Evolutionary conservation across 2,797 vertebrate genomes (phyloP), one percentile per base, ranked within the genome.

Genomic region (Tadarida brasiliensis): DNA sequence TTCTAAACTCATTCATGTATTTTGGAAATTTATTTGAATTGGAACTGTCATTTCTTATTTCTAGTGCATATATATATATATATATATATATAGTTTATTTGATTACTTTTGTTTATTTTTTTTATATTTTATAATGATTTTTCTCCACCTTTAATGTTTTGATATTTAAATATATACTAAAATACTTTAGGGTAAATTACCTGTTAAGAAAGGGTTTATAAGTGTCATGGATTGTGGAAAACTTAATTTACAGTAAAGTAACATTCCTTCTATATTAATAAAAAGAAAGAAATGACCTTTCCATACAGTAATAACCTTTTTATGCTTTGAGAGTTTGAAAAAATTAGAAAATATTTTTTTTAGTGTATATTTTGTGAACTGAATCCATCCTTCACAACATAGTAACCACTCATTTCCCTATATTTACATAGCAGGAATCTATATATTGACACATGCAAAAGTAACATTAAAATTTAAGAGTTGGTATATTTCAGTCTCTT

Each of bases 381-480:
- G 91, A 87, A 92, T 92, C 83, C 30, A 92, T 92, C 59, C 87
- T 96, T 92, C 26, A 92, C 54, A 93, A 85, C 12, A 70, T 87
- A 85, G 35, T 57, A 93, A 92, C 74, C 56, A 76, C 81, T 71
- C 82, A 85, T 90, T 96, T 97, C 81, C 94, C 22, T 91, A 30
- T 92, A 91, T 97, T 95, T 95, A 87, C 95, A 94, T 89, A 85
- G 26, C 68, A 97, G 82, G 70, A 97, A 90, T 94, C 93, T 94
- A 54, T 95, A 73, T 85, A 82, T 88, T 96, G 73, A 97, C 94
- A 97, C 70, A 95, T 91, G 59, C 73, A 90, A 96, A 95, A 68
- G 35, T 95, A 88, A 81, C 70, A 73, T 95, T 92, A 96, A 97
- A 97, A 96, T 96, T 97, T 98, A 98, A 97, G 92, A 96, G 76